phyloP scores from a whole-genome alignment of 2,888 invertebrate species.

The Dynastes grantii region DNA sequence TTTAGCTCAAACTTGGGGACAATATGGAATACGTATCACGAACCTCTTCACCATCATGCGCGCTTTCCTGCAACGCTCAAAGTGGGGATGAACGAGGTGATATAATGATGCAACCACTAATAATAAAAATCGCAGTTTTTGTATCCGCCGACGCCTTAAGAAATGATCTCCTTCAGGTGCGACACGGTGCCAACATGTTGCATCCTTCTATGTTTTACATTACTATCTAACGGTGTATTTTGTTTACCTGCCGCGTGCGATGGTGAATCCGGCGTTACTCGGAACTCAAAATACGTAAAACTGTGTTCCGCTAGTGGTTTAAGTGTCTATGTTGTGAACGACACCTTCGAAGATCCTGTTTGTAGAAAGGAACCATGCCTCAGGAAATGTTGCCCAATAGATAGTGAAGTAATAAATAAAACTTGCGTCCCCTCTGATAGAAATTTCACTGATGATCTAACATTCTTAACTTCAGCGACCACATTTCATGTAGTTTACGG shows the following conservation, averaged over 20 bases:
- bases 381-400: slow-evolving; percentile 39
- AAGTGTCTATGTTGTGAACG: slow-evolving; percentile 10
- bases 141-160: slow-evolving; percentile 10
- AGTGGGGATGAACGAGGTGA: slow-evolving; percentile 40
- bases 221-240: slow-evolving; percentile 7
- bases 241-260: slow-evolving; percentile 34
- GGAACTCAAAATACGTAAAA: not conserved
- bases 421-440: slow-evolving; percentile 19
- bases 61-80: slow-evolving; percentile 13
- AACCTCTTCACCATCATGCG: slow-evolving; percentile 24
- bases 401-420: slow-evolving; percentile 29
- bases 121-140: slow-evolving; percentile 41
- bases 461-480: not conserved
- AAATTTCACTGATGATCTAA: slow-evolving; percentile 28
- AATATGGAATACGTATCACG: slow-evolving; percentile 20
- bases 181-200: not conserved
- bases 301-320: not conserved
- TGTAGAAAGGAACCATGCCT: slow-evolving; percentile 29
- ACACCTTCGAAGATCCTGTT: slow-evolving; percentile 11
- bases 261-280: slow-evolving; percentile 12
- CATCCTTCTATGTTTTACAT: not conserved
- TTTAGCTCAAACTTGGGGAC: slow-evolving; percentile 6
- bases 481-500: slow-evolving; percentile 20
- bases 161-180: slow-evolving; percentile 9
- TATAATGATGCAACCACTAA: slow-evolving; percentile 44